Evolutionary conservation across 2,888 invertebrate genomes (phyloP), one percentile per base, ranked within the genome.

Genomic region (Cantharis lateralis): DNA sequence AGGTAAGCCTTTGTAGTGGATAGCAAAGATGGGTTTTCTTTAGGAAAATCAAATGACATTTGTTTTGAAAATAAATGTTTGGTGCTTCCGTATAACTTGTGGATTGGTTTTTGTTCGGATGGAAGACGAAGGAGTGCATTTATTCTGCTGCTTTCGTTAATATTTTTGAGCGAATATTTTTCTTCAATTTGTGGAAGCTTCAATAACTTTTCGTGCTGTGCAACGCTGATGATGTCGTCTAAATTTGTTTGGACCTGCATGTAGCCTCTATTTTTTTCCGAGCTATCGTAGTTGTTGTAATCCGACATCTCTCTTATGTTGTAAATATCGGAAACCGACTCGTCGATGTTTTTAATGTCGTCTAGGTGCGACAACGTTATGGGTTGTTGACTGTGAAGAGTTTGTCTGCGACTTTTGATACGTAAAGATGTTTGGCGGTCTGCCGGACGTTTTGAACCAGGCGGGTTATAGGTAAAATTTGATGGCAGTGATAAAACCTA

Each of bases 381-480:
- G 81, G 91, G 91, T 82, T 91, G 91, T 82, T 91, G 91, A 76
- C 91, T 91, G 88, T 92, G 92, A 82, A 92, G 84, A 63, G 91
- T 91, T 85, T 91, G 91, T 74, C 91, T 88, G 78, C 91, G 89
- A 77, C 86, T 84, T 82, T 86, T 84, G 0, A 83, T 82, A 28
- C 83, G 80, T 74, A 83, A 80, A 3, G 86, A 84, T 2, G 86
- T 84, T 75, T 85, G 84, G n/a, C 84, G 81, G 78, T 87, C 86
- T 71, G 86, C 48, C 68, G 82, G 81, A 28, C 85, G 77, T 80
- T 85, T 85, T 61, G 85, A 87, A 10, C 91, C 91, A 61, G 94
- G 94, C 80, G 95, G 94, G 87, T 94, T 94, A 89, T 95, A 96
- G 32, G 93, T 95, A 88, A 96, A 96, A 88, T 96, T 95, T 74